A percentile compares a stretch with the other conserved stretches of the same genome.
Conservation (phyloP, 2,113 vertebrate genomes). For the Numida meleagris region DNA sequence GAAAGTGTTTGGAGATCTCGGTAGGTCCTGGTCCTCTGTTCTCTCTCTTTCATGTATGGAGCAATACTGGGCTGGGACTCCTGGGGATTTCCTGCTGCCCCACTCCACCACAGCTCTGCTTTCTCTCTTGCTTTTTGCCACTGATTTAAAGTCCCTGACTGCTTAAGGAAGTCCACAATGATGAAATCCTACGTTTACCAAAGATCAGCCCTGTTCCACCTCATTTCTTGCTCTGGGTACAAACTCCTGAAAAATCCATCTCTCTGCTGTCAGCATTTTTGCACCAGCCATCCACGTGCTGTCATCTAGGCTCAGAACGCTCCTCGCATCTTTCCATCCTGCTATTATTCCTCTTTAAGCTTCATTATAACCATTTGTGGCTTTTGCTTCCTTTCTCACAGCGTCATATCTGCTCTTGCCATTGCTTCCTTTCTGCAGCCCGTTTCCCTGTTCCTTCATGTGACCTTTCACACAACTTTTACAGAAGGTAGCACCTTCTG, state of each 20-base stretch:
- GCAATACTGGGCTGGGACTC: neutral
- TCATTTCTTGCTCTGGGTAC: neutral
- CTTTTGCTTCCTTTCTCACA: neutral
- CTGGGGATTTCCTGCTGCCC: neutral
- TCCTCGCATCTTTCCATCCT: neutral
- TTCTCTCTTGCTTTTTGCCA: neutral
- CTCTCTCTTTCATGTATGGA: fast-evolving
- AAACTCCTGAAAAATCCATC: neutral
- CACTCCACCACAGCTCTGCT: fast-evolving
- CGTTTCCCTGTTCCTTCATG: fast-evolving
- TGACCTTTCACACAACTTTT: neutral
- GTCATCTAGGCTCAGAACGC: neutral
- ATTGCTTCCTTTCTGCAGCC: neutral
- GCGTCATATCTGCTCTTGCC: neutral
- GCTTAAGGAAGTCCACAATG: neutral
- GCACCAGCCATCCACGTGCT: neutral
- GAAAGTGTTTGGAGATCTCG: neutral
- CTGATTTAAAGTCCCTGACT: neutral
- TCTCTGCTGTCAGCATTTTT: neutral
- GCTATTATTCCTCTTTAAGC: neutral
- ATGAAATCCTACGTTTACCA: neutral
- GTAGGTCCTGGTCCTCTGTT: neutral
- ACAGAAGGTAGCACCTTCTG: neutral
- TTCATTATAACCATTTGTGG: neutral
- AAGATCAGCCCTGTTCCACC: neutral